Evolutionary conservation across 2,113 vertebrate species (phyloP), one percentile per base, ranked within the genome.

Genomic region (Andinoacara biseriatus): DNA sequence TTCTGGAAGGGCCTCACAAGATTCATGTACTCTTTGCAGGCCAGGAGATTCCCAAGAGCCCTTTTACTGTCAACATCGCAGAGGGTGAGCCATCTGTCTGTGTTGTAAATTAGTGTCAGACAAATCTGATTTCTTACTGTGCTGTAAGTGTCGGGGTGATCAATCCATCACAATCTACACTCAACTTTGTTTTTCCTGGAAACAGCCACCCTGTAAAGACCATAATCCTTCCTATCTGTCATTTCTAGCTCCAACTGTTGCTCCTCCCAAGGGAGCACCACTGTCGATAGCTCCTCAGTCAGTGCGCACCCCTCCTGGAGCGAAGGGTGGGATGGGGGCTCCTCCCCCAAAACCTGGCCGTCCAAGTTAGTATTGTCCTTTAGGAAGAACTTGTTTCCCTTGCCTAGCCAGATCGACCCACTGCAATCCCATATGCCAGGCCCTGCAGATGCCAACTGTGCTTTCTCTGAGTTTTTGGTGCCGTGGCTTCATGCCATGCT

Each of bases 31-130:
- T 96, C 87, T 99, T 97, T 0, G 98, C 97, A 0, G 96, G 96
- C 0, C 84, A 97, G 75, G 97, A 97, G 84, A 96, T 99, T 84
- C 97, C 97, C 89, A 97, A 95, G 90, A 99, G 98, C 65, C 98
- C 98, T 18, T 98, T 96, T 91, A 93, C 93, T 0, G 98, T 99
- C 89, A 95, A 98, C 0, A 92, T 99, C 56, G 94, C 97, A 2
- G 97, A 99, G 95, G 98, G 98, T 99, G 87, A 96, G 95, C 60
- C 79, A 81, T 85, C 78, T 62, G 81, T 91, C 75, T 81, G 58
- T 15, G 75, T 54, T 76, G 61, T 83, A 83, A 82, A 89, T 92
- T 86, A 86, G 81, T 83, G 77, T 85, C 78, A 82, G 76, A 82
- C 78, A 87, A 88, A 93, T 88, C 74, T 49, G 84, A 92, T 90